Evolutionary conservation across 2,888 invertebrate genomes (phyloP).

Genomic region (Lasioglossum oenotherae): DNA sequence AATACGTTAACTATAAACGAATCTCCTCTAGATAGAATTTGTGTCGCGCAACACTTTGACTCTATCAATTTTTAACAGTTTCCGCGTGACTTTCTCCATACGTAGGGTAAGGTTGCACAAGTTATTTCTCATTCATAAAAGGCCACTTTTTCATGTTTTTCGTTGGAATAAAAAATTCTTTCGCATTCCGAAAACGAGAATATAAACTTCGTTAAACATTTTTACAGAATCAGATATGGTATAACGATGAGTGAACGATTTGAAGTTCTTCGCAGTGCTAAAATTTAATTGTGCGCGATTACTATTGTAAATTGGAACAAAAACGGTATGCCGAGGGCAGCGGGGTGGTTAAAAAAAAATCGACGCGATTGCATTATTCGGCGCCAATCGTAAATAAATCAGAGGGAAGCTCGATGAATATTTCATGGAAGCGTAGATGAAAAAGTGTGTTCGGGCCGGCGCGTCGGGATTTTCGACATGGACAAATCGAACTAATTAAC

Average conservation of each 20-base stretch:
- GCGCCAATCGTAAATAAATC: not conserved
- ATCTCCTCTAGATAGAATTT: not conserved
- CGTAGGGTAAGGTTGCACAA: too few relatives aligned
- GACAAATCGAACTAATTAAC: conserved; percentile 13
- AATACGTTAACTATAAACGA: not conserved
- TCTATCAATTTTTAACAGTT: not conserved
- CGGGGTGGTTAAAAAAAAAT: not conserved
- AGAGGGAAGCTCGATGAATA: not conserved
- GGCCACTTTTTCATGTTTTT: too few relatives aligned
- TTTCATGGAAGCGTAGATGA: not conserved
- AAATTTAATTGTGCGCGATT: not conserved
- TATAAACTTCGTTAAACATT: not conserved
- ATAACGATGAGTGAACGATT: not conserved
- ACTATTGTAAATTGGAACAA: not conserved
- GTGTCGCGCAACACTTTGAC: not conserved
- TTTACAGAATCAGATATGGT: not conserved
- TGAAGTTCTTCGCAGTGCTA: not conserved
- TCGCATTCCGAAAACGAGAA: not conserved
- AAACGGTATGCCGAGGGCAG: not conserved
- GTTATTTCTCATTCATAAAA: not conserved
- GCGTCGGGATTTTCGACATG: not conserved
- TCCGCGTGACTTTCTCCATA: not conserved
- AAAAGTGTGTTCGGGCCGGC: not conserved
- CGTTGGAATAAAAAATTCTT: fast-evolving
- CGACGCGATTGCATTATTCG: not conserved